phyloP scores from a whole-genome alignment of 2,113 vertebrate genomes.

The Lagopus muta region DNA sequence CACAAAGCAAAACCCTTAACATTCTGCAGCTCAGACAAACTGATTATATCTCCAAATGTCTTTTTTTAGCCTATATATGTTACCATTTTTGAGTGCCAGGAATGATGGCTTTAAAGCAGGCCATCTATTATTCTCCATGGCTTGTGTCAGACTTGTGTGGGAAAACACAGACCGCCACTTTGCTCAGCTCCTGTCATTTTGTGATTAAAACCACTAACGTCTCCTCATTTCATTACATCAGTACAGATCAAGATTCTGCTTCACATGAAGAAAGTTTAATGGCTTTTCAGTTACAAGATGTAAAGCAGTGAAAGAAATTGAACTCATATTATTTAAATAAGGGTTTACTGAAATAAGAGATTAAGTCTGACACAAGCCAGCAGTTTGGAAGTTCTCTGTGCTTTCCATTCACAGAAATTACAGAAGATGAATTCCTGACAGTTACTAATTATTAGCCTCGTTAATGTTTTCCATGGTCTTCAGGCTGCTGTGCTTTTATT shows the following conservation, averaged over 20 bases:
- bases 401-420: slow-evolving; percentile 10
- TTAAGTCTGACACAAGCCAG: slow-evolving; percentile 25
- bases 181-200: slow-evolving; percentile 37
- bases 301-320: slow-evolving; percentile 13
- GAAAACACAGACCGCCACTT: slow-evolving; percentile 34
- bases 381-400: slow-evolving; percentile 10
- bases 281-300: slow-evolving; percentile 7
- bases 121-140: not conserved
- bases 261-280: slow-evolving; percentile 25
- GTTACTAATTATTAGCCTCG: slow-evolving; percentile 1
- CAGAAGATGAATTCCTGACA: not conserved
- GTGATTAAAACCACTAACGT: slow-evolving; percentile 52
- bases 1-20: not conserved
- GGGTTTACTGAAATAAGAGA: slow-evolving; percentile 27
- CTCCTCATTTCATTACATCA: slow-evolving; percentile 9
- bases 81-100: not conserved
- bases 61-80: not conserved
- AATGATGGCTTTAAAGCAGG: not conserved
- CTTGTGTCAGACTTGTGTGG: not conserved
- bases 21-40: not conserved
- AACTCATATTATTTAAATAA: slow-evolving; percentile 19
- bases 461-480: not conserved
- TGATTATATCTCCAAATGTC: not conserved
- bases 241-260: not conserved
- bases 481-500: not conserved